Evolutionary conservation across 2,113 vertebrate genomes (phyloP), one percentile per base, ranked within the genome.

Genomic region (Malurus cyaneus): DNA sequence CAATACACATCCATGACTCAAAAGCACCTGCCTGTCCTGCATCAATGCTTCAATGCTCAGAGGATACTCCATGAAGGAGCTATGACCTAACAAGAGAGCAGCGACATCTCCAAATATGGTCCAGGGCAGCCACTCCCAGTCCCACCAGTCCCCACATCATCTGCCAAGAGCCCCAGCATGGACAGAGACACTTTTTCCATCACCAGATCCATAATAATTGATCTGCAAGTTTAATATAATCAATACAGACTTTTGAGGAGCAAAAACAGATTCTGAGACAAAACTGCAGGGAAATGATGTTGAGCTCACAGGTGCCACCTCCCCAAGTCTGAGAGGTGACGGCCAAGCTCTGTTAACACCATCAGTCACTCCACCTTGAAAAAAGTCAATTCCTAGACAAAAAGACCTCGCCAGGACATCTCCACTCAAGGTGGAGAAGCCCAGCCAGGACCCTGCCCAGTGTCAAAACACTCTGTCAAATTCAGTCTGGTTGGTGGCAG

Each of bases 401-500:
- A 81, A 50, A 57, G 20, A 54, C 66, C 74, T 42, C 2, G 0
- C 60, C 7, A 2, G 34, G 25, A 42, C 54, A 34, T 11, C 54
- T 50, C 76, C 4, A 0, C 31, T 98, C 80, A 98, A 92, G 96
- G 98, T 11, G 98, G 56, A 11, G 49, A 62, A 62, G 71, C 70
- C 85, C 85, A 39, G 62, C 32, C 4, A 9, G 85, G 94, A 53
- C 50, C 46, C 11, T 0, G 2, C 53, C 34, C 3, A n/a, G 72
- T 4, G 2, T 99, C 98, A 99, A 95, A 99, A 99, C 28, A 99
- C 99, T 3, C 99, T 97, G 74, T 99, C 99, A 0, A 99, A 99
- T 93, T 99, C 99, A 0, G 99, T 98, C 98, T 99, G 99, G 92
- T 99, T 99, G 89, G 99, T 99, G 24, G 99, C 98, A 1, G 99